Conservation (phyloP, 2,888 invertebrate genomes). For the Lissonota sp. region DNA sequence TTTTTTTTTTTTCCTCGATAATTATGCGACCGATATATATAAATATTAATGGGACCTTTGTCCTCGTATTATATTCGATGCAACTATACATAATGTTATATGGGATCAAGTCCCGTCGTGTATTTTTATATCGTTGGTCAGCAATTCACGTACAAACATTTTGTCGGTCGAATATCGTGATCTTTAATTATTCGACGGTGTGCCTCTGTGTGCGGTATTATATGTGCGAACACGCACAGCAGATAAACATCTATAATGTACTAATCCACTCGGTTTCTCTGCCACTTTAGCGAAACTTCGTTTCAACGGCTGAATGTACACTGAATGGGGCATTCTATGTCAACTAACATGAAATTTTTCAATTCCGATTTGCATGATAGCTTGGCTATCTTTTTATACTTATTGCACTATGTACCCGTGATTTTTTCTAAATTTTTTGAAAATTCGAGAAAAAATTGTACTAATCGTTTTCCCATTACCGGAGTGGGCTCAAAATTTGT, state of each 20-base stretch:
- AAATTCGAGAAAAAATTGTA: no score
- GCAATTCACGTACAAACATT: not conserved
- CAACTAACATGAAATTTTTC: no score
- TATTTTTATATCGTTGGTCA: not conserved
- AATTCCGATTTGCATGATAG: no score
- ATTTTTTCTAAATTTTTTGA: no score
- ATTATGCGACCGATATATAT: no score
- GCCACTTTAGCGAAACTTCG: slow-evolving; percentile 11
- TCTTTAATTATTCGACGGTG: not conserved
- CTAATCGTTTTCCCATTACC: no score
- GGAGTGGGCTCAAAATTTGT: no score
- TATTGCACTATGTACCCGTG: no score
- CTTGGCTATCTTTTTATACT: no score
- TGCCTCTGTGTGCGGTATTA: not conserved
- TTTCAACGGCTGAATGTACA: slow-evolving; percentile 10
- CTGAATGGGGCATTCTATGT: no score
- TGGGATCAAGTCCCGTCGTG: not conserved
- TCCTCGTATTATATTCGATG: not conserved
- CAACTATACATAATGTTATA: not conserved
- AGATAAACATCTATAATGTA: slow-evolving; percentile 12
- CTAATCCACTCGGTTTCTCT: not conserved
- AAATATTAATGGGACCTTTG: no score
- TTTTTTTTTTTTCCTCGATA: no score
- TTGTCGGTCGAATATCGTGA: not conserved
- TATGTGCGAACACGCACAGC: not conserved